A percentile compares a stretch with the other conserved stretches of the same genome.
These are phyloP conservation scores for Phyllotis vaccarum DNA, from an alignment of 2,797 vertebrate species.

Conservation along the genomic window DNA sequence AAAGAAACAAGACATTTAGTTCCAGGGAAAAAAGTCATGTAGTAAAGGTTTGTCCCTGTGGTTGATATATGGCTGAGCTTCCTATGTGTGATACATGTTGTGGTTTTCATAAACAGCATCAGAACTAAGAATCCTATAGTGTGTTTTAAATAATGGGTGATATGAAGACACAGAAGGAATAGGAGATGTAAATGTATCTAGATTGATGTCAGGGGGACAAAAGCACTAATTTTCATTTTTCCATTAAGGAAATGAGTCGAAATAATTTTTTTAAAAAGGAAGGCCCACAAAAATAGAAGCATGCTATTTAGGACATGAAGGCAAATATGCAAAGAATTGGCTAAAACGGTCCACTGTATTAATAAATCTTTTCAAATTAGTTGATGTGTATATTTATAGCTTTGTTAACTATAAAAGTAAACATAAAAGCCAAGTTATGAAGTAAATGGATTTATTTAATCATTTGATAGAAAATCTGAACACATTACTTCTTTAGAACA, in stretches of 20 bases:
- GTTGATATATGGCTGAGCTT: background rate
- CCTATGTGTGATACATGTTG: background rate
- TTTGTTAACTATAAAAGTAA: conserved; percentile 27
- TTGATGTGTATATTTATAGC: conserved; percentile 6
- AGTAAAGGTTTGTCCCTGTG: background rate
- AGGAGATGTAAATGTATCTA: background rate
- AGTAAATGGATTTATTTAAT: conserved; percentile 37
- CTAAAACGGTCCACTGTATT: background rate
- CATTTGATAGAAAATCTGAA: background rate
- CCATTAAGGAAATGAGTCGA: background rate
- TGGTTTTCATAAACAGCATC: background rate
- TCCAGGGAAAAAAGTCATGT: background rate
- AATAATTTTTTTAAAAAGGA: background rate
- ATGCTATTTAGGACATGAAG: background rate
- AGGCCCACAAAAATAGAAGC: conserved; percentile 37
- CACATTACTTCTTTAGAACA: background rate
- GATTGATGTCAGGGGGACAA: background rate
- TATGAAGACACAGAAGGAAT: background rate
- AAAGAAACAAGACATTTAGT: background rate
- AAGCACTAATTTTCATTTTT: background rate
- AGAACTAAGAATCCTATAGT: background rate
- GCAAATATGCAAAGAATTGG: conserved; percentile 27
- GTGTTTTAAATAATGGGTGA: background rate
- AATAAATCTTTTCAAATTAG: conserved; percentile 32
- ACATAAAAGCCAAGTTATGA: background rate